Conservation (phyloP, 2,888 invertebrate species). For the Chalcosyrphus nemorum region DNA sequence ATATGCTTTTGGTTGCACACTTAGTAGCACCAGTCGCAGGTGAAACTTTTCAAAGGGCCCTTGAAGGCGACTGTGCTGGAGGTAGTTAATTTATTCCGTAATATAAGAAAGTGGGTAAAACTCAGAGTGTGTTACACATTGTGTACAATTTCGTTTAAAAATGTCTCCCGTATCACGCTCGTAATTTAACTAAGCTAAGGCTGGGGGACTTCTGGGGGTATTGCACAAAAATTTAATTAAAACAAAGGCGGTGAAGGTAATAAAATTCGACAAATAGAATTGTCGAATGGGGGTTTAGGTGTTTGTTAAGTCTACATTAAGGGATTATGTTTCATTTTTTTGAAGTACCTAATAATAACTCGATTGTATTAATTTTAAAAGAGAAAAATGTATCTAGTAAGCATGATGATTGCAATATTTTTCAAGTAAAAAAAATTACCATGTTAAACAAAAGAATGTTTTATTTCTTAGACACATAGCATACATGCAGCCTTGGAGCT, state of each 20-base stretch:
- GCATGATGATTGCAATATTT: too few relatives aligned
- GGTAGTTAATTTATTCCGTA: conserved; percentile 41
- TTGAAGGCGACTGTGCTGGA: conserved; percentile 1
- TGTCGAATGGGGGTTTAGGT: background rate
- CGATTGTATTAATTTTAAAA: too few relatives aligned
- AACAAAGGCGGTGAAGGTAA: background rate
- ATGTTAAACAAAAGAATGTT: too few relatives aligned
- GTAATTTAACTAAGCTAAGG: conserved; percentile 7
- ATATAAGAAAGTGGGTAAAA: background rate
- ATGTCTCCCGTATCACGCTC: conserved; percentile 12
- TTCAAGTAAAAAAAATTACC: too few relatives aligned
- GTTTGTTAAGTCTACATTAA: background rate
- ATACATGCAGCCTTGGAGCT: too few relatives aligned
- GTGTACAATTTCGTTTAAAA: conserved; percentile 5
- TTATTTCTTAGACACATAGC: too few relatives aligned
- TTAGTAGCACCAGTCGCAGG: background rate
- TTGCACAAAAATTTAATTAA: conserved; percentile 4
- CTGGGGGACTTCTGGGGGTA: background rate
- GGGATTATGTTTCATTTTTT: background rate
- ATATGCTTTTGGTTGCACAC: conserved; percentile 16
- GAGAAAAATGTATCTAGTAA: too few relatives aligned
- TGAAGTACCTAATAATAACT: too few relatives aligned
- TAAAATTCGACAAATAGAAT: background rate
- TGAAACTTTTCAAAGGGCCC: conserved; percentile 9
- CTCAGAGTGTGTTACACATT: conserved; percentile 5